Evolutionary conservation across 2,888 invertebrate genomes (phyloP).

Genomic region (Drosophila mercatorum): DNA sequence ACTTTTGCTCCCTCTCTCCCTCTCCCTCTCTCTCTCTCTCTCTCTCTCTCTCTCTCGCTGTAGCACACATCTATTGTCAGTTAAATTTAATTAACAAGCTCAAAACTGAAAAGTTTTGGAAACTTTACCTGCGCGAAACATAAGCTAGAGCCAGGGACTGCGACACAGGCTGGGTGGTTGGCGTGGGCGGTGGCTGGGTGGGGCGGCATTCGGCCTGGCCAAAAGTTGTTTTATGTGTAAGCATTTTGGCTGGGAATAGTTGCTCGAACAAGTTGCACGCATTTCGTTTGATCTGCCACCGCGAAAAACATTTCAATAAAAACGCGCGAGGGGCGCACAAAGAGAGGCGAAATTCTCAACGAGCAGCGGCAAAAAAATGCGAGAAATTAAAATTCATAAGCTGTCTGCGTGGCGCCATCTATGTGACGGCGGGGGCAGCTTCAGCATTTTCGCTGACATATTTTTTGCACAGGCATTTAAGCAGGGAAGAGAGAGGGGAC

Average conservation of each 20-base stretch:
- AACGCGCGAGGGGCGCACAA: background rate
- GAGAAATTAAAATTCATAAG: conserved; percentile 72
- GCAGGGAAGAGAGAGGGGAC: background rate
- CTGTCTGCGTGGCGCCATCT: conserved; percentile 19
- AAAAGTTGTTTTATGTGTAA: conserved; percentile 28
- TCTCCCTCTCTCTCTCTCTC: background rate
- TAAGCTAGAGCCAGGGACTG: background rate
- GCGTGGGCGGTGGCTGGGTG: background rate
- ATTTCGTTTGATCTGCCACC: conserved; percentile 58
- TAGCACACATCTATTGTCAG: conserved; percentile 7
- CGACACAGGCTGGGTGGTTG: too few relatives aligned
- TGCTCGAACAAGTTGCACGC: conserved; percentile 48
- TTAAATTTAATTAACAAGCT: conserved; percentile 52
- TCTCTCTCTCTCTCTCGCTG: background rate
- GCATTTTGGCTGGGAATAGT: conserved; percentile 49
- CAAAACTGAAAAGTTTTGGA: conserved; percentile 34
- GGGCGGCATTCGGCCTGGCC: background rate
- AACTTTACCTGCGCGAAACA: conserved; percentile 30
- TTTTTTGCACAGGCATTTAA: conserved; percentile 36
- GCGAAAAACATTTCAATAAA: conserved; percentile 52
- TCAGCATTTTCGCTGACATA: conserved; percentile 57
- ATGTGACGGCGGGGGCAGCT: conserved; percentile 19
- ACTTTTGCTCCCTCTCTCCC: background rate
- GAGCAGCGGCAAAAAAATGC: conserved; percentile 35
- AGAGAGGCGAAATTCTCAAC: conserved; percentile 6